phyloP scores from a whole-genome alignment of 2,113 vertebrate species.

The Gambusia holbrooki region DNA sequence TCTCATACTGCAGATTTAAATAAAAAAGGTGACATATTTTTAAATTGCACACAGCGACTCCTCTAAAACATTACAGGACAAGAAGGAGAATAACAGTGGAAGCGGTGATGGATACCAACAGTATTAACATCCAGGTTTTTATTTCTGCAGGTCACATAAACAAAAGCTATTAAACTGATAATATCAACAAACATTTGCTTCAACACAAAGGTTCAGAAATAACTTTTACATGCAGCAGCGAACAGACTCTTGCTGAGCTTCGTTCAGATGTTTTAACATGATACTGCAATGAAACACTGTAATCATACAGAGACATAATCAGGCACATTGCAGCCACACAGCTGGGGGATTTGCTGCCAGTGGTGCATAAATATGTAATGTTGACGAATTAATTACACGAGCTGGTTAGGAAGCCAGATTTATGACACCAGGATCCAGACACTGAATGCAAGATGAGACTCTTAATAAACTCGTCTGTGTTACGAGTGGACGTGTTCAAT shows the following conservation, averaged over 20 bases:
- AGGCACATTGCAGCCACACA: conserved; percentile 28
- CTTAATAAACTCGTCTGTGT: neutral
- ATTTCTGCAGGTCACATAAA: neutral
- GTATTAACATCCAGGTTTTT: neutral
- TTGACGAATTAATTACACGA: conserved; percentile 36
- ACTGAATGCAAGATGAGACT: neutral
- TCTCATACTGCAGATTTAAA: no score
- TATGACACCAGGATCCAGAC: neutral
- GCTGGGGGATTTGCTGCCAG: neutral
- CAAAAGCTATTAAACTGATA: neutral
- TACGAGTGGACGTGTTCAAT: neutral
- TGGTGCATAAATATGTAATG: conserved; percentile 43
- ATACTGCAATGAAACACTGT: neutral
- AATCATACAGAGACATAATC: conserved; percentile 11
- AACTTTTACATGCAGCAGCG: neutral
- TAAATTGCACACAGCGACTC: no score
- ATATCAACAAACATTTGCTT: neutral
- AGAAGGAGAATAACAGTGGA: neutral
- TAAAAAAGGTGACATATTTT: no score
- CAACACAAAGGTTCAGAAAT: neutral
- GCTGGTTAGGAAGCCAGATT: conserved; percentile 18
- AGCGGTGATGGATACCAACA: neutral
- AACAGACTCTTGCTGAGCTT: no score
- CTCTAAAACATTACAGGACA: no score
- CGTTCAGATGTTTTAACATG: neutral